Conservation (phyloP, 2,113 vertebrate genomes). For the Axis porcinus region DNA sequence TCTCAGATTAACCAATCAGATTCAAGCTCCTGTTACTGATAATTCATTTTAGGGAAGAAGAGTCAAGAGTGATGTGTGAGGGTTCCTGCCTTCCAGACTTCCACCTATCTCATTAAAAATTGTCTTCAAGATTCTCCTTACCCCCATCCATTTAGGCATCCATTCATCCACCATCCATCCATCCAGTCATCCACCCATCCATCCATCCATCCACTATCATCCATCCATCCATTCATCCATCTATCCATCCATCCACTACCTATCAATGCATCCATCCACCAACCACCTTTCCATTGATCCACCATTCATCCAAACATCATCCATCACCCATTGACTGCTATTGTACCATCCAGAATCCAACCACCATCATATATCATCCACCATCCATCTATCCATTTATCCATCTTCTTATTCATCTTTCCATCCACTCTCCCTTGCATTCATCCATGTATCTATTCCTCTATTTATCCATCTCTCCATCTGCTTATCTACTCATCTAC, state of each 20-base stretch:
- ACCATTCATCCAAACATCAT: neutral
- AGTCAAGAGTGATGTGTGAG: neutral
- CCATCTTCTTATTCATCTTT: neutral
- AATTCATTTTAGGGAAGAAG: neutral
- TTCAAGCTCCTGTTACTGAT: neutral
- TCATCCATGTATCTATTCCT: neutral
- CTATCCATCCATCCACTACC: neutral
- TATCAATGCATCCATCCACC: too few species aligned
- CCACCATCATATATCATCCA: neutral
- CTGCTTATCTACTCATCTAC: neutral
- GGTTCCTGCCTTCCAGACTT: too few species aligned
- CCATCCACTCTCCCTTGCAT: neutral
- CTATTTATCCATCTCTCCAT: too few species aligned
- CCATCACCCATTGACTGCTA: neutral
- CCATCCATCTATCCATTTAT: fast-evolving
- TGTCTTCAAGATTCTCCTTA: neutral
- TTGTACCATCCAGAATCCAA: neutral
- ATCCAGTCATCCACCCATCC: neutral
- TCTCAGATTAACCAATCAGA: neutral
- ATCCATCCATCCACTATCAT: too few species aligned
- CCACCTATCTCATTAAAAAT: too few species aligned
- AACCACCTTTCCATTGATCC: neutral
- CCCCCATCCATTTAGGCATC: neutral
- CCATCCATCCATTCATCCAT: neutral
- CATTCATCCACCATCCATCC: neutral